Evolutionary conservation across 2,888 invertebrate species (phyloP), one percentile per base, ranked within the genome.

Genomic region (Nineta flava): DNA sequence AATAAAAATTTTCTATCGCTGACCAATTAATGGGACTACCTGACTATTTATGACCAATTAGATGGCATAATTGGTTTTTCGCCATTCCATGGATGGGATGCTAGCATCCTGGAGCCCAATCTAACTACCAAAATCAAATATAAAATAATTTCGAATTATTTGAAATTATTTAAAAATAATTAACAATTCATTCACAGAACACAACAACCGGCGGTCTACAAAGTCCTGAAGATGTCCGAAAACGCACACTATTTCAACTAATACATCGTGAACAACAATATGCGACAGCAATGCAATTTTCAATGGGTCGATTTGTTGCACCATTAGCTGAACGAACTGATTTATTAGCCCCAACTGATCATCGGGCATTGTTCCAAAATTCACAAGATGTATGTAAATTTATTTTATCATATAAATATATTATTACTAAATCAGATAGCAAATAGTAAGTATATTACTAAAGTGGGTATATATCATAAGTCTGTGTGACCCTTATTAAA

Each of bases 321-420:
- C 84, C 87, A 0, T 65, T 88, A 54, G 72, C 76, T 5, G 87
- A 87, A 59, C 72, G 84, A 51, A 79, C 79, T 47, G 88, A 88
- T 60, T 72, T 88, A 10, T 79, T 88, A 48, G 77, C 81, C 2
- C 76, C 81, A 1, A 74, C 76, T 48, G 88, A 90, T 61, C 87
- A 88, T 65, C 76, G 81, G 62, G 73, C 82, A 34, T 70, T 90
- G 50, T 90, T 88, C 65, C 88, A 90, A 69, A 90, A 90, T 65
- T 76, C 83, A 57, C 87, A 88, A 64, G 88, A 88, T 73, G 79
- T 84, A 64, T 59, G 66, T 54, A 58, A 35, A 42, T 10, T 45
- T 43, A 26, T 26, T 26, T 26, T 2, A 6, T 26, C 26, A 26
- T 26, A 6, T 7, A 10, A 40, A 10, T 26, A 6, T 6, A 7